phyloP scores from a whole-genome alignment of 2,113 vertebrate genomes.

The Oenanthe oenanthe region DNA sequence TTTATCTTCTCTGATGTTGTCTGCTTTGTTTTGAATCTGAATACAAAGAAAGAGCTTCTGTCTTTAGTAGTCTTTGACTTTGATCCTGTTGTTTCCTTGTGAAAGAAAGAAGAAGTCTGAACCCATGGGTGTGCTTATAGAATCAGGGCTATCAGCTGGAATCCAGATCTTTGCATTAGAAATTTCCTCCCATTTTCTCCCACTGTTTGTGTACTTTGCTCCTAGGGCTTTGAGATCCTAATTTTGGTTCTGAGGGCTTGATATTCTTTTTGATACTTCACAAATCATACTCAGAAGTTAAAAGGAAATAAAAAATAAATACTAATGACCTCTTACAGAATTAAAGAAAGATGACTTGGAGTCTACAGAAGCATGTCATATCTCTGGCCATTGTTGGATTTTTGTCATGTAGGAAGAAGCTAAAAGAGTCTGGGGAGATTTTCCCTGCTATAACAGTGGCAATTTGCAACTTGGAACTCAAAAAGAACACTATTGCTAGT shows the following conservation, averaged over 20 bases:
- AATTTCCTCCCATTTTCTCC: neutral
- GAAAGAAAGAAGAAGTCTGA: neutral
- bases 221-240: neutral
- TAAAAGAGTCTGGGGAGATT: neutral
- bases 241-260: neutral
- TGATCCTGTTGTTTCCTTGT: neutral
- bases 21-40: slow-evolving; percentile 36
- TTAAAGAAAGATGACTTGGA: neutral
- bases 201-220: neutral
- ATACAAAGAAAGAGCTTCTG: slow-evolving; percentile 18
- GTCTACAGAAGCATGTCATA: neutral
- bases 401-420: neutral
- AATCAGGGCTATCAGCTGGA: neutral
- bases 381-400: neutral
- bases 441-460: neutral
- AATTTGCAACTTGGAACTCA: neutral
- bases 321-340: neutral
- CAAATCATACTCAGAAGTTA: neutral
- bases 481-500: neutral
- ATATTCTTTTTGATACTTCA: neutral
- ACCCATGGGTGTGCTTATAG: neutral
- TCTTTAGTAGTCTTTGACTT: slow-evolving; percentile 21
- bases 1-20: slow-evolving; percentile 6
- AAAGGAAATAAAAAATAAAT: neutral
- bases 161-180: neutral